phyloP scores from a whole-genome alignment of 2,797 vertebrate species.

The Pelochelys cantorii region DNA sequence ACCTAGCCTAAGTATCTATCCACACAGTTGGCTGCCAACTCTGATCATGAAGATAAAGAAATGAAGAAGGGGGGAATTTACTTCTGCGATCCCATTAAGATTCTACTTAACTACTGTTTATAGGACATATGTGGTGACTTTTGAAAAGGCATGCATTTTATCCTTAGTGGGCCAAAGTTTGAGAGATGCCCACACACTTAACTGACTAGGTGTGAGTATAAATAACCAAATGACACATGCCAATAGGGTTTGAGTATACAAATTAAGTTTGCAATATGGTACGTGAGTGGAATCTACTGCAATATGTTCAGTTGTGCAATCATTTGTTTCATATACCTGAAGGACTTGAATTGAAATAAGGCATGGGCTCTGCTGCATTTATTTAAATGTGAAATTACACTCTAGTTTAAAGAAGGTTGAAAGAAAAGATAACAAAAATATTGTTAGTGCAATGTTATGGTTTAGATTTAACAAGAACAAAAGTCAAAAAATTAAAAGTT shows the following conservation, averaged over 20 bases:
- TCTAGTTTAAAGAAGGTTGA: background rate
- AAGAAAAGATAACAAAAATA: background rate
- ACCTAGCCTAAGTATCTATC: background rate
- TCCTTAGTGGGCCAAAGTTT: background rate
- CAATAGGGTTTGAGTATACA: background rate
- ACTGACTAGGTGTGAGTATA: background rate
- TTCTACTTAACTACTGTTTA: background rate
- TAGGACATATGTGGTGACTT: background rate
- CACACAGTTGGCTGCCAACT: background rate
- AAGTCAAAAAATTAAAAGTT: background rate
- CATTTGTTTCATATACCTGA: background rate
- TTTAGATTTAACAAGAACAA: background rate
- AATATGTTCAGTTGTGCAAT: background rate
- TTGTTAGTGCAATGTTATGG: background rate
- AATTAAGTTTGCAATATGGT: background rate
- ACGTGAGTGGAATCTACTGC: background rate
- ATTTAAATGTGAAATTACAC: background rate
- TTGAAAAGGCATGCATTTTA: background rate
- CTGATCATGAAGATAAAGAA: background rate
- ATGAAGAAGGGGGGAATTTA: background rate
- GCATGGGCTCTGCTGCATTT: background rate
- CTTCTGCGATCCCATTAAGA: background rate
- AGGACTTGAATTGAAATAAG: background rate
- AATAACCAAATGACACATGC: background rate
- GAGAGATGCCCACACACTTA: background rate